Conservation (phyloP, 2,888 invertebrate species). For the Pandemis heparana region DNA sequence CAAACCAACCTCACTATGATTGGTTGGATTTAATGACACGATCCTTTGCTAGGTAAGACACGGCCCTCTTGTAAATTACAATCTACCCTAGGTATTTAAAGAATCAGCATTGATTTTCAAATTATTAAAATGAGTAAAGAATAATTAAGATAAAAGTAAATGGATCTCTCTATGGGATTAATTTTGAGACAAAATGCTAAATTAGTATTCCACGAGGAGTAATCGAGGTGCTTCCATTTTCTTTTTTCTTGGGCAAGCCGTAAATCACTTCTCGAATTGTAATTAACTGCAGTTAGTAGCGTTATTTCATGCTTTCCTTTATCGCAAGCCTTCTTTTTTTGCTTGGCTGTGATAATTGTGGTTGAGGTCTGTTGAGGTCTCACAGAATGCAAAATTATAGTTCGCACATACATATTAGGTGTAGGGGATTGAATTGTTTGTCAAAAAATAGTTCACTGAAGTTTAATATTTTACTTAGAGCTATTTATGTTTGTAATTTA, state of each 20-base stretch:
- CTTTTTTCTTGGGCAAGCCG: constrained; percentile 14
- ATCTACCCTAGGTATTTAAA: neutral
- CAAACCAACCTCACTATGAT: too few species aligned
- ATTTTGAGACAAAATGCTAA: constrained; percentile 19
- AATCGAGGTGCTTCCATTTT: constrained; percentile 10
- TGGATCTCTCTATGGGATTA: neutral
- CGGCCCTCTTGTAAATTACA: too few species aligned
- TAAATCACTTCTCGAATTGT: constrained; percentile 26
- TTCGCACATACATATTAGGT: too few species aligned
- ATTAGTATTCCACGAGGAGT: constrained; percentile 26
- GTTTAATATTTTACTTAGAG: too few species aligned
- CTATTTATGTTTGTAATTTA: too few species aligned
- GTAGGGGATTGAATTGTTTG: too few species aligned
- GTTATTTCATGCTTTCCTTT: neutral
- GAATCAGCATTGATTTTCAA: neutral
- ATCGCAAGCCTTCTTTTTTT: neutral
- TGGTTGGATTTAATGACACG: too few species aligned
- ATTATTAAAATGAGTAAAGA: constrained; percentile 5
- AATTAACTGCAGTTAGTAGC: constrained; percentile 22
- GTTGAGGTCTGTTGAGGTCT: too few species aligned
- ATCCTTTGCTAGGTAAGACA: too few species aligned
- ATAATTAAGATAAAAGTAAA: constrained; percentile 6
- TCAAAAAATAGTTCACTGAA: too few species aligned
- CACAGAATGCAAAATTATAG: too few species aligned
- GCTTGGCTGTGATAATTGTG: neutral